phyloP scores from a whole-genome alignment of 2,797 vertebrate species.

The Hypotaenidia philippensis region DNA sequence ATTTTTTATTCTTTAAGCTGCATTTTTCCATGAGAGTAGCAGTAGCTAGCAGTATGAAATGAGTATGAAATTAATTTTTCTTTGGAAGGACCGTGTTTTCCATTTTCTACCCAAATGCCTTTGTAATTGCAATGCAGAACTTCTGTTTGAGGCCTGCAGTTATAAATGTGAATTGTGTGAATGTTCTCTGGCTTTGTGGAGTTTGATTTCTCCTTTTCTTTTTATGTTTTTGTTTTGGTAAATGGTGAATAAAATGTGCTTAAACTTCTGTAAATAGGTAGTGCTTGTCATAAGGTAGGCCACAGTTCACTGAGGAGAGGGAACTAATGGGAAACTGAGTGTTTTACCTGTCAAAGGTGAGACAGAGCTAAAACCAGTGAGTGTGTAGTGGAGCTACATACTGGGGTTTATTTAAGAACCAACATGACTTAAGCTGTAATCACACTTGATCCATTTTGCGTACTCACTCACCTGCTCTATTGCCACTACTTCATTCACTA shows the following conservation, averaged over 20 bases:
- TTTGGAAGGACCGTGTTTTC: background rate
- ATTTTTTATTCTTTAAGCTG: background rate
- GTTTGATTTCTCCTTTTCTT: background rate
- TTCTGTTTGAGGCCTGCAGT: background rate
- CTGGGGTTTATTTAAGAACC: background rate
- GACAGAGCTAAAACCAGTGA: background rate
- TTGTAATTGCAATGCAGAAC: background rate
- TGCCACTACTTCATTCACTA: accelerated
- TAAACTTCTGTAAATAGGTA: background rate
- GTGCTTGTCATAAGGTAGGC: background rate
- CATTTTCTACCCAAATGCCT: background rate
- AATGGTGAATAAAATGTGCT: background rate
- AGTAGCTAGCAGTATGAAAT: background rate
- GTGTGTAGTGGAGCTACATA: too few species aligned
- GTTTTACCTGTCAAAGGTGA: background rate
- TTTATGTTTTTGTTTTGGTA: background rate
- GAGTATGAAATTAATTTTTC: background rate
- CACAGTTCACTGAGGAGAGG: background rate
- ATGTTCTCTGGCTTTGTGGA: background rate
- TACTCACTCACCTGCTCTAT: background rate
- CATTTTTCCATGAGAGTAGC: background rate
- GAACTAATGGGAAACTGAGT: background rate
- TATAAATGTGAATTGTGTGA: background rate
- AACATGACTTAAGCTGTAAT: background rate
- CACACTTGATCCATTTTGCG: background rate